phyloP scores from a whole-genome alignment of 2,888 invertebrate species.

The Ganaspis brasiliensis region DNA sequence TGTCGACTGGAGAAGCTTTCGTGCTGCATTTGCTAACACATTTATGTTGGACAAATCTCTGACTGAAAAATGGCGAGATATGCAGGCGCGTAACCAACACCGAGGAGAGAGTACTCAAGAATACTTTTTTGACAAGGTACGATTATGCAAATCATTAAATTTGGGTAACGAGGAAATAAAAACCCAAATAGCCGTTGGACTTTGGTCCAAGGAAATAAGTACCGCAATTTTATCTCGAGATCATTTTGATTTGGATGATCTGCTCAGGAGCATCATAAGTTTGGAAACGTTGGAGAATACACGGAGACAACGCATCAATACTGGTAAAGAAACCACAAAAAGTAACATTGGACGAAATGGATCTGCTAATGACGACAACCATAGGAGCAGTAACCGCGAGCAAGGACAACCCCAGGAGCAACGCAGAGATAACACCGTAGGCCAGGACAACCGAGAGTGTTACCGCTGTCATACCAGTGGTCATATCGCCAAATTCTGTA shows the following conservation, averaged over 20 bases:
- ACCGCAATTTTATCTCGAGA: not conserved
- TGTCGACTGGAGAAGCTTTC: not conserved
- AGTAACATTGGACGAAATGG: no score
- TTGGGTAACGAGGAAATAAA: not conserved
- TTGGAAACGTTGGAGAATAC: not conserved
- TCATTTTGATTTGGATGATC: not conserved
- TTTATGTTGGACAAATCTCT: no score
- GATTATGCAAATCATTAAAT: not conserved
- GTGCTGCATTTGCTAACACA: no score
- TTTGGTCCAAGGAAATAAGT: no score
- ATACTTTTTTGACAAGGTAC: not conserved
- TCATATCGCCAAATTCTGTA: not conserved
- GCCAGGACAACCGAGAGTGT: not conserved
- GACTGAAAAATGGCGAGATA: no score
- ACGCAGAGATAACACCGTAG: no score
- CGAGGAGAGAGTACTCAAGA: not conserved
- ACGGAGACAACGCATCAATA: not conserved
- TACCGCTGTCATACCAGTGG: not conserved
- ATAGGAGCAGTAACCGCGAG: no score
- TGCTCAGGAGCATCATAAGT: not conserved
- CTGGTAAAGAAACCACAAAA: no score
- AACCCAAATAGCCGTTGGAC: no score
- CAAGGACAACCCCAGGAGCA: no score
- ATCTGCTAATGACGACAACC: no score
- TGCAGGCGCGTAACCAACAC: no score